Base-by-base conservation (phyloP, 2,113 vertebrate genomes). In the Isurus oxyrinchus region DNA sequence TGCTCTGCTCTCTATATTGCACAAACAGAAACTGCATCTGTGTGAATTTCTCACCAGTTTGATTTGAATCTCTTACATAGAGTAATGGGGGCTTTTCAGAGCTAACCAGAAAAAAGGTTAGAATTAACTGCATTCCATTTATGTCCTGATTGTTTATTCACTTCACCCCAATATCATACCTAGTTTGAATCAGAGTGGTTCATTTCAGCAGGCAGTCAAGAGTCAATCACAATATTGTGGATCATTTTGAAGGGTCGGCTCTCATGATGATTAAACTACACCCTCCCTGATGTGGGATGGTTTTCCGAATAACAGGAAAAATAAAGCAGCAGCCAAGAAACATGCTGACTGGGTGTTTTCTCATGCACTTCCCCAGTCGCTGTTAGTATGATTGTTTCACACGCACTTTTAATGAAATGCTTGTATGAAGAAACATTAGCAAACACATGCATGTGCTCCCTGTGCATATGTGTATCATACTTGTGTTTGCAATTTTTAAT, bases 231-330 rank as follows among this genome's bases (percentile, higher is more conserved):
- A 49, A 49, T 49, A 49, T 49, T 49, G 44, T 49, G 44, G 44
- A 25, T 94, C 59, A 23, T 66, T 94, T 93, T 94, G 35, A 57
- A 63, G n/a, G 1, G 21, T 91, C 66, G 59, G 66, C 59, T 93
- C 57, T 93, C 59, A 94, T 2, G n/a, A 14, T 40, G 90, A 59
- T 91, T 94, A 63, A 63, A 66, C 16, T 23, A 63, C 57, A 44
- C 59, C 35, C 16, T 63, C 35, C 14, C 61, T 94, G 19, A 61
- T 94, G 90, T 63, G 6, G 90, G n/a, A 40, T 66, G 5, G 6
- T 94, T 94, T 63, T 94, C 59, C n/a, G 35, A 94, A 63, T 94
- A 94, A 63, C 59, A 94, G 90, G 90, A 94, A 94, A 91, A 94
- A 66, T 40, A 94, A 93, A 63, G 57, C 5, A 10, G 35, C 7